A percentile compares a stretch with the other conserved stretches of the same genome.
phyloP scores from a whole-genome alignment of 2,888 invertebrate genomes.

The Leptopterna dolabrata region DNA sequence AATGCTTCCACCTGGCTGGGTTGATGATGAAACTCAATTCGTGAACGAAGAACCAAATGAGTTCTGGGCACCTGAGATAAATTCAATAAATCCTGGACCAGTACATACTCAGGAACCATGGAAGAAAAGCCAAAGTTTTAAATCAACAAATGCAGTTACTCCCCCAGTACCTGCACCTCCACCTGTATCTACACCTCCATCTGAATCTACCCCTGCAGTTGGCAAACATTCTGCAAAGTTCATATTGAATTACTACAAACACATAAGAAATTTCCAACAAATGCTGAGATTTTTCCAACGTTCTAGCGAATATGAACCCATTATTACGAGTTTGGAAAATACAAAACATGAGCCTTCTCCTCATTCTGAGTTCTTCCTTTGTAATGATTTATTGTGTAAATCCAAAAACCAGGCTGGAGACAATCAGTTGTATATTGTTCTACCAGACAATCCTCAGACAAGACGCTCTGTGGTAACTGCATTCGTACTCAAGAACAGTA shows the following conservation, averaged over 20 bases:
- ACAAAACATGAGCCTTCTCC: not conserved
- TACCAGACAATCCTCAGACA: not conserved
- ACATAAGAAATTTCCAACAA: not conserved
- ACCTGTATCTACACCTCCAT: not conserved
- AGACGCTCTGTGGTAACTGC: not conserved
- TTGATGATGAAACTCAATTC: not conserved
- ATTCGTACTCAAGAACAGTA: not conserved
- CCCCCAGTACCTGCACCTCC: not conserved
- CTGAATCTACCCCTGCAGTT: not conserved
- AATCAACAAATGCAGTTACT: not conserved
- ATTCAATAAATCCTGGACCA: not conserved
- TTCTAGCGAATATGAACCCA: not conserved
- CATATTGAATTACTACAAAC: not conserved
- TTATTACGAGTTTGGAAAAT: not conserved
- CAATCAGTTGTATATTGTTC: not conserved
- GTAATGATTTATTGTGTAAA: slow-evolving; percentile 17
- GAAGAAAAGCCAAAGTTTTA: not conserved
- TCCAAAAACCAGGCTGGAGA: not conserved
- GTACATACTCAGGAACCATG: not conserved
- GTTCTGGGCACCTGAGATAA: not conserved
- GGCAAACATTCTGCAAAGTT: not conserved
- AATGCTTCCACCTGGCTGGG: too few species aligned
- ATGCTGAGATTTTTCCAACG: not conserved
- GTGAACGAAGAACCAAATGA: not conserved
- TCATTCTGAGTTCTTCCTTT: not conserved